Evolutionary conservation across 2,888 invertebrate genomes (phyloP).

Genomic region (Hipparchia semele): DNA sequence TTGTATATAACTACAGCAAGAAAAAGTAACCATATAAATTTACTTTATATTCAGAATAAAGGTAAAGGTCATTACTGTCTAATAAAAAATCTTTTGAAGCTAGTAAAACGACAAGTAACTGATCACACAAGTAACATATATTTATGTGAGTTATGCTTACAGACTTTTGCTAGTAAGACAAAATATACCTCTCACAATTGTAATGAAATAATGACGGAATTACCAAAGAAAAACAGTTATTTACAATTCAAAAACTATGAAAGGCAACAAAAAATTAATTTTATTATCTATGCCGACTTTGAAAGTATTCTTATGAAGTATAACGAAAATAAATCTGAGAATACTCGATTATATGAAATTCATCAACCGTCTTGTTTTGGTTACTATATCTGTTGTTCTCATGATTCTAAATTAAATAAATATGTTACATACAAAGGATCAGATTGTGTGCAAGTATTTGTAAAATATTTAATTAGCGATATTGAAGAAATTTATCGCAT

Average conservation of each 20-base stretch:
- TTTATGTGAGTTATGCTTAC: slow-evolving; percentile 39
- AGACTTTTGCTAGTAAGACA: slow-evolving; percentile 32
- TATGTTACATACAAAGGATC: slow-evolving; percentile 23
- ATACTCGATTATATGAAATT: no score
- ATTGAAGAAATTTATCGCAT: slow-evolving; percentile 8
- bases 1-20: background rate
- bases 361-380: no score
- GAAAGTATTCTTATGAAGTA: no score
- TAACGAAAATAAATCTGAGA: no score
- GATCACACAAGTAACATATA: background rate
- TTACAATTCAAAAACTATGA: slow-evolving; percentile 24
- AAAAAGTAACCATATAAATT: slow-evolving; percentile 2
- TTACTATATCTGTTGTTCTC: no score
- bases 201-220: slow-evolving; percentile 24
- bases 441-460: slow-evolving; percentile 31
- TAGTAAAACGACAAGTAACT: no score
- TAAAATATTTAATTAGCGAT: slow-evolving; percentile 27
- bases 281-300: no score
- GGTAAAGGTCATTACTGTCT: no score
- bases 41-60: slow-evolving; percentile 16
- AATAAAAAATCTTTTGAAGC: no score
- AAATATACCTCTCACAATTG: slow-evolving; percentile 30
- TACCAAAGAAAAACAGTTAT: slow-evolving; percentile 28
- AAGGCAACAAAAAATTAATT: no score
- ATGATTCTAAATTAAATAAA: no score